Conservation (phyloP, 2,797 vertebrate species). For the Myotis findleyi region DNA sequence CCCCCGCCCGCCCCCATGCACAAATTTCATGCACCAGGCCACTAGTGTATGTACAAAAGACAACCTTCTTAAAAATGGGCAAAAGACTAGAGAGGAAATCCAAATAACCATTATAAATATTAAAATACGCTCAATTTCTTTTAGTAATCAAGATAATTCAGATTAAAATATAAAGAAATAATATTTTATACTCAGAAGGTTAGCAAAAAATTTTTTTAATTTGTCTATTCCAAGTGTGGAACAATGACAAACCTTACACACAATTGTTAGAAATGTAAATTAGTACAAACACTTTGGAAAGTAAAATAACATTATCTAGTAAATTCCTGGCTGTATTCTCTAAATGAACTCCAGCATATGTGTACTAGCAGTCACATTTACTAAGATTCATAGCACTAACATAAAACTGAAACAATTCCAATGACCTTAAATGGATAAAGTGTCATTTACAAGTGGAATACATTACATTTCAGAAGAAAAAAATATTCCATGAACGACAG, state of each 20-base stretch:
- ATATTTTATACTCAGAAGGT: background rate
- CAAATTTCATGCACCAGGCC: too few relatives aligned
- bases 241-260: background rate
- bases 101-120: background rate
- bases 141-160: background rate
- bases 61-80: background rate
- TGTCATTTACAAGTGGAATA: background rate
- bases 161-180: background rate
- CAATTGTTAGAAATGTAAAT: background rate
- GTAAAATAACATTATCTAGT: background rate
- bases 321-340: background rate
- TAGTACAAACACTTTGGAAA: background rate
- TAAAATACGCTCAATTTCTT: background rate
- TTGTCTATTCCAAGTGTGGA: background rate
- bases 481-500: background rate
- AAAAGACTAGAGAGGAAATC: background rate
- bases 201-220: background rate
- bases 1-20: too few relatives aligned
- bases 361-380: background rate
- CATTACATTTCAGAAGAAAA: background rate
- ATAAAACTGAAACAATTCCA: slow-evolving; percentile 8
- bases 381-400: background rate
- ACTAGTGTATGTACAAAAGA: background rate
- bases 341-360: background rate
- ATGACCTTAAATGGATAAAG: background rate